Base-by-base conservation (phyloP, 2,888 invertebrate species). In the Epistrophe eligans region DNA sequence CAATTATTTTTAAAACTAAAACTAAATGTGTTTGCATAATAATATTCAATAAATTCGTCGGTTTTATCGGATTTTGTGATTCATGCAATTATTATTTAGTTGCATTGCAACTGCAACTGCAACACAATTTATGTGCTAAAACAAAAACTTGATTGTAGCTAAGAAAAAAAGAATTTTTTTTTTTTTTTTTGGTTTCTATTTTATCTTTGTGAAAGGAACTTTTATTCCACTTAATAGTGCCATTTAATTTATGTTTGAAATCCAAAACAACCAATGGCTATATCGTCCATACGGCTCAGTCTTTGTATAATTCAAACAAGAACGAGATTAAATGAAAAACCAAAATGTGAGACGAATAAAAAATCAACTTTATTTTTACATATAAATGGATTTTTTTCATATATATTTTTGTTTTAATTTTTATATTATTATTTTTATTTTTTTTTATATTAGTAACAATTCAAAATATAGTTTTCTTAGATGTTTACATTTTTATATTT, bases 361-460 rank as follows among this genome's bases (percentile, higher is more conserved):
- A 85, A 84, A 88, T 87, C 76, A 82, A 81, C 71, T 84, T 89
- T 88, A 85, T 89, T 88, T 64, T 60, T 60, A 66, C 64, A 64
- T 66, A 62, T 57, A 50, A 74, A 77, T 71, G 66, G 50, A 80
- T 81, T 66, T 24, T 64, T 70, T 64, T 17, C 17, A 45, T 77
- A 48, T 66, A 58, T 52, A 13, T 57, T 43, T 50, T 11, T 45
- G 7, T 58, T 9, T 72, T 67, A 48, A 40, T n/a, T 24, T 45
- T 19, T 50, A 17, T 62, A 38, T 64, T 66, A 32, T 62, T 15
- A 67, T 67, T 19, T 73, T 32, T 52, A 71, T 67, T 71, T 50
- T 40, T 32, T 58, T 32, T n/a, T 32, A 67, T 66, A 80, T 80
- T 55, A 73, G 62, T 55, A 76, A 67, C 62, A 64, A 38, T 45